Base-by-base conservation (phyloP, 2,113 vertebrate species). In the Morphnarchus princeps region DNA sequence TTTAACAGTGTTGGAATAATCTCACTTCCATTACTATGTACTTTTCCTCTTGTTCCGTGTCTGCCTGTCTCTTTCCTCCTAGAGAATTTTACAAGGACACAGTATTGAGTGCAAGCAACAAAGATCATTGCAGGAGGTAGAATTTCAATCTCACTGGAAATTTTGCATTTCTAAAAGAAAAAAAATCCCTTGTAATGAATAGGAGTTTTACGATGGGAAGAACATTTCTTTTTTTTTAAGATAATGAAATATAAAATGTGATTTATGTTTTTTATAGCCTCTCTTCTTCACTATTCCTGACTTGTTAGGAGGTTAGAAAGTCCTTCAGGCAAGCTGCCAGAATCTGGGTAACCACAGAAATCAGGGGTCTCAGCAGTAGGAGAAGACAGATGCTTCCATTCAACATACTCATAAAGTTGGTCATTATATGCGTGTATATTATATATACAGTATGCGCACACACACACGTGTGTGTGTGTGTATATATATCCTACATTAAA, bases 361-460 rank as follows among this genome's bases (percentile, higher is more conserved):
- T 28, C 0, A 0, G 4, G 10, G 4, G 3, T 43, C 69, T 82
- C 15, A 32, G 62, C 32, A 25, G 32, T 1, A 89, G 38, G 7
- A 89, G 13, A 26, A 80, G 43, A 43, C 54, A 86, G 71, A 36
- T 76, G 20, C 59, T 94, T 84, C 45, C 49, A 16, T 45, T 62
- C 6, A 62, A 7, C 5, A 1, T 32, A n/a, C 16, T 57, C 28
- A 49, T 28, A 36, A 16, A 38, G 16, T 18, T 57, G 13, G 16
- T 66, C 24, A 54, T 55, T 78, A 17, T 70, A 50, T 70, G 36
- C 3, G 1, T 28, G 4, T 57, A 22, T 63, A 13, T 18, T 54
- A 11, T 32, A 31, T 43, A 66, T 70, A 55, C 10, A 62, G 16
- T 52, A 57, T 36, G 29, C 13, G 57, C 24, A 32, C 49, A 62